A percentile compares a stretch with the other conserved stretches of the same genome.
These are phyloP conservation scores for Xestia ashworthii DNA, from an alignment of 2,888 invertebrate species.

Conservation along the genomic window DNA sequence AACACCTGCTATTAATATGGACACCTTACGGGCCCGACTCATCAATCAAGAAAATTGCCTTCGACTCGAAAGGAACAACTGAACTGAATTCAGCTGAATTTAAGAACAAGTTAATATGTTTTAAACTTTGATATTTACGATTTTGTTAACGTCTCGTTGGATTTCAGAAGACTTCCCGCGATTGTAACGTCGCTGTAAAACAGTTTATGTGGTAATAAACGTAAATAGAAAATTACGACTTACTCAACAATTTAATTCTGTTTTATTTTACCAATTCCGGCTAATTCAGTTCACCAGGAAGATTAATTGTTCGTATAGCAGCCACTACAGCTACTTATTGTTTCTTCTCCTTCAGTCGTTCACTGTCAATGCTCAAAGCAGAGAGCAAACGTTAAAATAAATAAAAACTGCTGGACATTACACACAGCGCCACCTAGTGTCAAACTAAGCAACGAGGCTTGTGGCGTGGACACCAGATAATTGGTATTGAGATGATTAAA, in stretches of 20 bases:
- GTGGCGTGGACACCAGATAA: no score
- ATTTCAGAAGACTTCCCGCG: not conserved
- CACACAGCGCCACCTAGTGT: no score
- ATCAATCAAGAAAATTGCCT: no score
- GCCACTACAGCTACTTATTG: not conserved
- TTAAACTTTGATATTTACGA: constrained; percentile 1
- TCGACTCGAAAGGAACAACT: no score
- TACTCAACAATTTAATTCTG: constrained; percentile 13
- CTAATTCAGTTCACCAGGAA: not conserved
- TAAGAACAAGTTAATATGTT: not conserved
- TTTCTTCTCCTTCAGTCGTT: not conserved
- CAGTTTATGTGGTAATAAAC: constrained; percentile 23
- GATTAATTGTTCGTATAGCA: not conserved
- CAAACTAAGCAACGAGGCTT: no score
- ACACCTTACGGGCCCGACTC: no score
- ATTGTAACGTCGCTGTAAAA: constrained; percentile 21
- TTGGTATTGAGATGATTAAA: no score
- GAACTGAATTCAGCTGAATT: not conserved
- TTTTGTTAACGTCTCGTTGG: not conserved
- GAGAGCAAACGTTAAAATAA: not conserved
- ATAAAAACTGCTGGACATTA: no score
- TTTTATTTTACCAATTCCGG: not conserved
- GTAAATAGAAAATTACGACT: constrained; percentile 21
- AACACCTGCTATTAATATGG: no score
- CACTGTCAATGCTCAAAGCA: not conserved